A percentile compares a stretch with the other conserved stretches of the same genome.
Conservation (phyloP, 2,888 invertebrate species). For the Ophioninae sp. region DNA sequence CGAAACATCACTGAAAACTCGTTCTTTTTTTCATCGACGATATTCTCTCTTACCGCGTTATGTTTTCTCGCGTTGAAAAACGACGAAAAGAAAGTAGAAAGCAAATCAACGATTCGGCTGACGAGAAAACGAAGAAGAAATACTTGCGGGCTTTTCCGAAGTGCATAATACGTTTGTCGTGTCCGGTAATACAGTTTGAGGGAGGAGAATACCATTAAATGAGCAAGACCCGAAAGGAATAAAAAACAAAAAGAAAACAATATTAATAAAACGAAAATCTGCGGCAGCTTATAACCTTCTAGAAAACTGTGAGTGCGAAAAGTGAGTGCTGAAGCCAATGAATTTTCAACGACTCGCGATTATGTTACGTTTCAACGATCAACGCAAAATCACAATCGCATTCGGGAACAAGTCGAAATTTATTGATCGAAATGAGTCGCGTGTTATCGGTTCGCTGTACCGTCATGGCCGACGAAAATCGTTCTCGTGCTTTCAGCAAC, state of each 20-base stretch:
- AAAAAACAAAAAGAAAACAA: constrained; percentile 24
- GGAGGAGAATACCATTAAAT: constrained; percentile 15
- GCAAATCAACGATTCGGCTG: constrained; percentile 35
- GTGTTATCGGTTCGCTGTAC: neutral
- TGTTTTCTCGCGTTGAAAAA: constrained; percentile 17
- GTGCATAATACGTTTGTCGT: constrained; percentile 69
- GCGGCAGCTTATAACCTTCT: constrained; percentile 58
- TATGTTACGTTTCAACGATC: constrained; percentile 64
- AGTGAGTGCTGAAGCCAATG: constrained; percentile 60
- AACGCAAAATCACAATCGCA: neutral
- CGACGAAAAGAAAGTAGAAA: constrained; percentile 11
- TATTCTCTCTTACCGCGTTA: constrained; percentile 58
- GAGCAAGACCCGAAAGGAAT: constrained; percentile 16
- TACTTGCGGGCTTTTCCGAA: constrained; percentile 64
- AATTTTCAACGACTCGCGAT: constrained; percentile 63
- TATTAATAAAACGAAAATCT: constrained; percentile 39
- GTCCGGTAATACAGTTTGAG: constrained; percentile 62
- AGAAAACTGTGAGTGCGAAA: constrained; percentile 60
- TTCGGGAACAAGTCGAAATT: neutral
- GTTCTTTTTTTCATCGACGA: constrained; percentile 45
- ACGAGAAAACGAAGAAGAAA: constrained; percentile 40
- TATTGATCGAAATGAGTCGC: neutral
- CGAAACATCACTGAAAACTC: neutral
- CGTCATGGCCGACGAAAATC: neutral
- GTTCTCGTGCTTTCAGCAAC: too few relatives aligned